Conservation (phyloP, 1,140 invertebrate genomes). For the Drosophila jambulina region DNA sequence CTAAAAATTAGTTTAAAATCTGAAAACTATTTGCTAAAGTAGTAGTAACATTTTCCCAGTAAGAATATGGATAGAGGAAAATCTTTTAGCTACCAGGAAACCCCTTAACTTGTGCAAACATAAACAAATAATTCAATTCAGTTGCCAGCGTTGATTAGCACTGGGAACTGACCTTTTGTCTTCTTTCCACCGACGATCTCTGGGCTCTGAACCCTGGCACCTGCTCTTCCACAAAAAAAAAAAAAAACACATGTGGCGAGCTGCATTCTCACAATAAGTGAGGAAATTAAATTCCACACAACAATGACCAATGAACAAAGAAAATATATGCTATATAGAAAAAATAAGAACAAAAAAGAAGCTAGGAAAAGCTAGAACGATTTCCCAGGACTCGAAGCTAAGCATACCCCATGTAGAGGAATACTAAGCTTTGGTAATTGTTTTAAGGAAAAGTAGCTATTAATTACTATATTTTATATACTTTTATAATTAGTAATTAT, state of each 20-base stretch:
- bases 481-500: too few relatives aligned
- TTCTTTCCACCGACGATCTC: constrained; percentile 11
- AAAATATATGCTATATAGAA: neutral
- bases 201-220: constrained; percentile 11
- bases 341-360: neutral
- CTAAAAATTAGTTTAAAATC: too few relatives aligned
- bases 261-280: constrained; percentile 23
- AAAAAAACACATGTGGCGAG: neutral
- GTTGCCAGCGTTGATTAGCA: constrained; percentile 19
- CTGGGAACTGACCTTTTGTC: constrained; percentile 38
- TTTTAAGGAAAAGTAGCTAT: neutral
- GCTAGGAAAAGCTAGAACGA: neutral
- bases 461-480: too few relatives aligned
- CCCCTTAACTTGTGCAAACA: constrained; percentile 11
- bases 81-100: neutral
- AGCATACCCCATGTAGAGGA: neutral
- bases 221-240: neutral
- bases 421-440: neutral
- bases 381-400: neutral
- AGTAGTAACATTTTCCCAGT: neutral
- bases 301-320: constrained; percentile 37
- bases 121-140: constrained; percentile 53
- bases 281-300: constrained; percentile 73
- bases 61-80: neutral
- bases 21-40: too few relatives aligned